Percentiles rank a stretch among this genome's conserved stretches.
These are phyloP conservation scores for Arctocebus calabarensis DNA, from an alignment of 2,797 vertebrate genomes.

Conservation along the genomic window DNA sequence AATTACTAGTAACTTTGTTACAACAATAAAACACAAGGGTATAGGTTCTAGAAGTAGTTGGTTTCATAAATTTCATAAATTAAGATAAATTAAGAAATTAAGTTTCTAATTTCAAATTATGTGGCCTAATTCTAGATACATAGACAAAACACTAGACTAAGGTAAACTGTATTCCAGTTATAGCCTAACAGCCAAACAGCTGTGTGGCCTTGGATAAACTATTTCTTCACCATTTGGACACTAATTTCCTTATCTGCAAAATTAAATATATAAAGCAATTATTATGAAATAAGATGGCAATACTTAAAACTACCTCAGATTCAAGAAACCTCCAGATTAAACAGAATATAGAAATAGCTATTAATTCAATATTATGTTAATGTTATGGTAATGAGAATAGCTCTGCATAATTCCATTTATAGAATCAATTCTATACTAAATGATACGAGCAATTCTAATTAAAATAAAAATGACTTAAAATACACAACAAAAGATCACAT, in stretches of 20 bases:
- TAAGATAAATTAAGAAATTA: neutral
- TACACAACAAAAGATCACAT: neutral
- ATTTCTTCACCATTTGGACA: neutral
- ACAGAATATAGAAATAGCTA: slow-evolving; percentile 38
- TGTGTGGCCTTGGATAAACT: neutral
- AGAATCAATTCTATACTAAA: slow-evolving; percentile 53
- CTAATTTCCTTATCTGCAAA: neutral
- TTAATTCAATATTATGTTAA: slow-evolving; percentile 42
- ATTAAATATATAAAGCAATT: neutral
- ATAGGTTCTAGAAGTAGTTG: slow-evolving; percentile 2
- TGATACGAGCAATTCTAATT: slow-evolving; percentile 33
- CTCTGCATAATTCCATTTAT: neutral
- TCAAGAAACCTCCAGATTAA: slow-evolving; percentile 20
- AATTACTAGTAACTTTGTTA: slow-evolving; percentile 2
- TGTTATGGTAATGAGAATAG: neutral
- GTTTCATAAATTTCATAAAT: slow-evolving; percentile 7
- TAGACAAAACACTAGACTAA: slow-evolving; percentile 15
- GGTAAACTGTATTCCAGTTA: slow-evolving; percentile 15
- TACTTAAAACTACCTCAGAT: neutral
- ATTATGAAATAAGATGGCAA: slow-evolving; percentile 43
- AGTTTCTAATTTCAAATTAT: slow-evolving; percentile 18
- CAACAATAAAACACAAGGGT: neutral
- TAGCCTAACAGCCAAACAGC: neutral
- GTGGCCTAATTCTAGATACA: slow-evolving; percentile 22
- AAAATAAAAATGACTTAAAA: slow-evolving; percentile 44